Base-by-base conservation (phyloP, 2,113 vertebrate genomes). In the Sceloporus undulatus region DNA sequence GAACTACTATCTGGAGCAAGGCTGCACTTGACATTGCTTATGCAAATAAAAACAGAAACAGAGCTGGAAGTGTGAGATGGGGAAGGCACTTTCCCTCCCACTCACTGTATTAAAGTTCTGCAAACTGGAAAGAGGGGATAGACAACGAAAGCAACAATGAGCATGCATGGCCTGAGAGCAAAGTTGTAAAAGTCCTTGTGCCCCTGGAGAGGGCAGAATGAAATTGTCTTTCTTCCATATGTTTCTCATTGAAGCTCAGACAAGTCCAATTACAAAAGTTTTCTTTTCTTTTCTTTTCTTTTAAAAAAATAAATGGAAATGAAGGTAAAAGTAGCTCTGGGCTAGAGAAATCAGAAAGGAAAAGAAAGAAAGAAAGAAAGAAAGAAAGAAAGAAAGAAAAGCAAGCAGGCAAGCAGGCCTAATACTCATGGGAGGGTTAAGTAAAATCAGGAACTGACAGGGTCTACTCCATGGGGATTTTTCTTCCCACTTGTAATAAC, bases 201-300 rank as follows among this genome's bases (percentile, higher is more conserved):
- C 29, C 27, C 71, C 84, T 76, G 56, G 73, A 85, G 54, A 76
- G 70, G 68, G 70, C 6, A 74, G 19, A 40, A 85, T 81, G 81
- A 94, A 94, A 88, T n/a, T 38, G 23, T 27, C 9, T 86, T 9
- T 90, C 71, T 92, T 81, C 19, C 23, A 82, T 89, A 85, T 21
- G 59, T 93, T 89, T 87, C 85, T 2, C 25, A 13, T 59, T 38
- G 14, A 77, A 80, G 0, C 77, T 25, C 9, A 74, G 74, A 90
- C 5, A 80, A 2, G 82, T 42, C 56, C 88, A 88, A 91, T 0
- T 66, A 89, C 11, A 2, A 4, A 85, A 38, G 80, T 38, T 48
- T 85, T 84, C n/a, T 82, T 40, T 11, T 52, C 23, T 77, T 5
- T 25, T 54, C 21, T 59, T 40, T 85, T 62, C 23, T 52, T 14